Evolutionary conservation across 2,113 vertebrate species (phyloP), one percentile per base, ranked within the genome.

Genomic region (Takifugu flavidus): DNA sequence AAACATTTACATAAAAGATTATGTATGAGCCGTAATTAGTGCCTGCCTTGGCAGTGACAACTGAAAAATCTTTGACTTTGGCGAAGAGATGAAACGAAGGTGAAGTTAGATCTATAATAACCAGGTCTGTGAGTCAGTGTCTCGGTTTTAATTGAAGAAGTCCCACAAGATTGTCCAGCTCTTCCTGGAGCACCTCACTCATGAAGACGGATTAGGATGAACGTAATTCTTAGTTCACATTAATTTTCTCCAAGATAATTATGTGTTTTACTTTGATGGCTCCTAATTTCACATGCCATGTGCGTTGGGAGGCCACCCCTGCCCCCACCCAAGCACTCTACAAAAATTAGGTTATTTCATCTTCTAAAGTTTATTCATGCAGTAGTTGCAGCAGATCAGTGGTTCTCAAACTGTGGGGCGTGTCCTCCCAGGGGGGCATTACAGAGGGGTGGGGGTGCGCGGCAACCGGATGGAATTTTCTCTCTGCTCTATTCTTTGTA

Each of bases 11-110:
- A 87, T 80, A 77, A 75, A 73, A 87, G 78, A 89, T 88, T 89
- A 91, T 88, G 83, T 84, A 85, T 70, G 77, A 83, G 67, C 79
- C 39, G 75, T 88, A 90, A 89, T 90, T 90, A 84, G 85, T 26
- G 78, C 49, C 70, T 70, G 64, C 56, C 57, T 79, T 53, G 27
- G 53, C 62, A 64, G 78, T 65, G 82, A 88, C 86, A 86, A 85
- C 72, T 83, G 49, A 10, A 77, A 83, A 72, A 74, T 49, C 53
- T 66, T 70, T 65, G 58, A 54, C 69, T 79, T 83, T 63, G 70
- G 77, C 69, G 73, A 20, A 20, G 50, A 87, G 76, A 86, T 81
- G 78, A 88, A 88, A 81, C 56, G 72, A 67, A 81, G 78, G 83
- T 84, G 62, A 71, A 62, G 53, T 65, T 52, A 83, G 77, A 59